These are phyloP conservation scores for Caenorhabditis sinica DNA, from an alignment of 2,888 invertebrate species.

Conservation along the genomic window DNA sequence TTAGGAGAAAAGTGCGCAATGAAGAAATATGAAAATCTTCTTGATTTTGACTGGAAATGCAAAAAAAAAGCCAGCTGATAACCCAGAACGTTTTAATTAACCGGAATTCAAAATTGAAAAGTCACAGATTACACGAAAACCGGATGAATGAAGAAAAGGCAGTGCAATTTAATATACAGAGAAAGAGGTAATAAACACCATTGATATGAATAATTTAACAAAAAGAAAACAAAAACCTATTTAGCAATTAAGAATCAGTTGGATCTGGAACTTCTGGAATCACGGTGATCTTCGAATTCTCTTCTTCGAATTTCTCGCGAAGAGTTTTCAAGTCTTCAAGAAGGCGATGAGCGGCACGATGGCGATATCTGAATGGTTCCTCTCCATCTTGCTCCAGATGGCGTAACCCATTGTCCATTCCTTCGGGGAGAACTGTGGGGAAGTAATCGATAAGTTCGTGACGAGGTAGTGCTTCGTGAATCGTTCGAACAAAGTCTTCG, in stretches of 20 bases:
- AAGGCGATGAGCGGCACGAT: constrained; percentile 57
- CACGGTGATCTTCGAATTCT: not conserved
- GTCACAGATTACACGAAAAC: constrained; percentile 34
- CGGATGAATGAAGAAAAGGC: not conserved
- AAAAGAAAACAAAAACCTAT: not conserved
- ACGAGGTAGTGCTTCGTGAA: constrained; percentile 75
- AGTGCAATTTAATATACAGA: constrained; percentile 12
- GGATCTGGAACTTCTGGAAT: not conserved
- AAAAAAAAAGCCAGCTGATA: not conserved
- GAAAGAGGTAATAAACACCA: not conserved
- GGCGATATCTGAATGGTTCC: constrained; percentile 72
- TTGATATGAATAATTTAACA: constrained; percentile 8
- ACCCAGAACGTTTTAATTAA: constrained; percentile 8
- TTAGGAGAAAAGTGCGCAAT: constrained; percentile 20
- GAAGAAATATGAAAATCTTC: constrained; percentile 33
- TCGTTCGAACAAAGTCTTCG: constrained; percentile 56
- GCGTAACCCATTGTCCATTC: constrained; percentile 67
- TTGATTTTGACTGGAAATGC: constrained; percentile 49
- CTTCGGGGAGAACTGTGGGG: constrained; percentile 69
- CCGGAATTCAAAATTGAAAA: not conserved
- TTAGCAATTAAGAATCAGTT: not conserved
- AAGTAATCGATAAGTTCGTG: constrained; percentile 76
- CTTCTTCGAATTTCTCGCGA: constrained; percentile 22
- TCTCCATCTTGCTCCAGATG: constrained; percentile 76
- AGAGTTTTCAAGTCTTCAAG: constrained; percentile 45